Evolutionary conservation across 2,888 invertebrate genomes (phyloP).

Genomic region (Aricia artaxerxes): DNA sequence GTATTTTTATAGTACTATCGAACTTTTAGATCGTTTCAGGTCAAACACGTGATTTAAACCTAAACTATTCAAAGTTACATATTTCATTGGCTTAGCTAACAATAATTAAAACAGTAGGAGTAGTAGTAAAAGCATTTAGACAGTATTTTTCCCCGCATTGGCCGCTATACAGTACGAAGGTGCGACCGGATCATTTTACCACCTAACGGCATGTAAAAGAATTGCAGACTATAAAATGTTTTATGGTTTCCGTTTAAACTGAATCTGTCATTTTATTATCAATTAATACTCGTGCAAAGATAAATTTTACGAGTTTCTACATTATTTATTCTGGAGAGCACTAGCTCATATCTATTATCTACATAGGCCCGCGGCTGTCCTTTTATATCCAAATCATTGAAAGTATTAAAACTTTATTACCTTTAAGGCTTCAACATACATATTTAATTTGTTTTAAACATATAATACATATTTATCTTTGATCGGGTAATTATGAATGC

Average conservation of each 20-base stretch:
- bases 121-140: too few species aligned
- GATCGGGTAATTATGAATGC: background rate
- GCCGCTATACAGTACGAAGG: background rate
- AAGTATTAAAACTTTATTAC: constrained; percentile 17
- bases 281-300: constrained; percentile 10
- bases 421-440: background rate
- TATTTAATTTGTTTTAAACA: background rate
- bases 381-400: background rate
- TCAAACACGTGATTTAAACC: background rate
- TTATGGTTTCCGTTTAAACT: constrained; percentile 21
- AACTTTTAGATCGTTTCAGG: background rate
- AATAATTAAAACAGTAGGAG: too few species aligned
- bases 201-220: background rate
- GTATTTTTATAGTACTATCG: background rate
- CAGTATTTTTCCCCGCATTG: background rate
- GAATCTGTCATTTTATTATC: constrained; percentile 24
- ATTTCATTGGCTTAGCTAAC: too few species aligned
- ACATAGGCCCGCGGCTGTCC: background rate
- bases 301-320: background rate
- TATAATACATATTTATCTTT: background rate
- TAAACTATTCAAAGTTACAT: background rate
- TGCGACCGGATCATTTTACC: background rate
- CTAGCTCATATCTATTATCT: background rate
- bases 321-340: background rate
- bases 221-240: background rate